Evolutionary conservation across 2,888 invertebrate species (phyloP), one percentile per base, ranked within the genome.

Genomic region (Strigamia maritima): DNA sequence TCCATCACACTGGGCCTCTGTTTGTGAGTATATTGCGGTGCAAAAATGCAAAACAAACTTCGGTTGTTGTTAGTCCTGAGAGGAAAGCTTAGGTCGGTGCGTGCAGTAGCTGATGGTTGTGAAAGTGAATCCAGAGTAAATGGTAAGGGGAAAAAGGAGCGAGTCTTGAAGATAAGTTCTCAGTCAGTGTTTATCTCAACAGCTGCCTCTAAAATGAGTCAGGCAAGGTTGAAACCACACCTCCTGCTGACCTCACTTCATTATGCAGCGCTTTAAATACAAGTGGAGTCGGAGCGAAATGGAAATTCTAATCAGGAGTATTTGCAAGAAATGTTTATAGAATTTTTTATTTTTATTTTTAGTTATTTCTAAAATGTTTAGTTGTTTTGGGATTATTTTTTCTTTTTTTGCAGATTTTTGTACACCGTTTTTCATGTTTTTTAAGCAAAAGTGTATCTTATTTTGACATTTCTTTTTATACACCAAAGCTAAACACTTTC

Each of bases 141-240:
- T 54, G 54, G 54, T 4, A 44, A 44, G 14, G 1, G 54, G 19
- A 70, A 70, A 70, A 70, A 70, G 70, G 26, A n/a, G 70, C 70
- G 0, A 0, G 10, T 26, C 28, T 26, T 10, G 4, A 16, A 70
- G 70, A 70, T 70, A 70, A 70, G 70, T 70, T 70, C 70, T 70
- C 70, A 70, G 70, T 70, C 70, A 70, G 70, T 70, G 70, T 70
- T 70, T 70, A 70, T 70, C 70, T 70, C 70, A 70, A 70, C 70
- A 70, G 70, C 70, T 70, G 70, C 70, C 70, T 70, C 70, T 26
- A 70, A 70, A 70, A 70, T 70, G 70, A 70, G 70, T 70, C 70
- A 70, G 70, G 70, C 70, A 70, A 70, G 70, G 70, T 70, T 70
- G 70, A 70, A 70, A 70, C 70, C 70, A 70, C 70, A 70, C 70